Evolutionary conservation across 1,140 invertebrate species (phyloP).

Genomic region (Neocloeon triangulifer): DNA sequence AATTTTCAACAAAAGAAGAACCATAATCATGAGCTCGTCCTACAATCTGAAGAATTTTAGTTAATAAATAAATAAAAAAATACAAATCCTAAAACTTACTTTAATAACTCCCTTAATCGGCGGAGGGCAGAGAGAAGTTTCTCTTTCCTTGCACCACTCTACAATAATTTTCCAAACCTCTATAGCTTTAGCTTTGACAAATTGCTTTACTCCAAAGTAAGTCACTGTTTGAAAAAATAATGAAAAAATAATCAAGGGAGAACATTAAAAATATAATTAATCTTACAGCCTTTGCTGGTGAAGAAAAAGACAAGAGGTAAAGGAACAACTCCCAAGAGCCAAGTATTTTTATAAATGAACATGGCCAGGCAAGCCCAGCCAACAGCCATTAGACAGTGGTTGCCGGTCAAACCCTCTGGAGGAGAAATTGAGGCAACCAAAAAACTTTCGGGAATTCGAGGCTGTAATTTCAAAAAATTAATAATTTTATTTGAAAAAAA

Average conservation of each 20-base stretch:
- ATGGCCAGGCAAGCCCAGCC: constrained; percentile 42
- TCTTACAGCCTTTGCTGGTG: constrained; percentile 1
- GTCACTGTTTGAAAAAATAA: constrained; percentile 11
- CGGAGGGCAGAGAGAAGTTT: constrained; percentile 23
- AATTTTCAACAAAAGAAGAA: background rate
- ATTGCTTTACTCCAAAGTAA: constrained; percentile 13
- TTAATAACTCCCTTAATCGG: constrained; percentile 21
- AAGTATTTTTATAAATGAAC: constrained; percentile 33
- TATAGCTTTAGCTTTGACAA: constrained; percentile 10
- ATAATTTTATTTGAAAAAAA: too few relatives aligned
- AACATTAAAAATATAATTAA: too few relatives aligned
- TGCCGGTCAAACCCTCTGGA: too few relatives aligned
- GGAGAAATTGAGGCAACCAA: too few relatives aligned
- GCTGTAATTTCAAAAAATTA: too few relatives aligned
- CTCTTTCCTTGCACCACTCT: constrained; percentile 12
- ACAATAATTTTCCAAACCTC: constrained; percentile 8
- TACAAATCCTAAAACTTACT: constrained; percentile 9
- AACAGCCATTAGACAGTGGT: constrained; percentile 38
- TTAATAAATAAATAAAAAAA: background rate
- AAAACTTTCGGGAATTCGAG: too few relatives aligned
- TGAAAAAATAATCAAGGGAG: too few relatives aligned
- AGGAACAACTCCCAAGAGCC: background rate
- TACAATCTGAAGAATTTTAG: background rate
- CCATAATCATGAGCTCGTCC: background rate
- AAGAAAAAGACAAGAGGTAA: constrained; percentile 1